Evolutionary conservation across 2,888 invertebrate species (phyloP), one percentile per base, ranked within the genome.

Genomic region (Drosophila pegasa): DNA sequence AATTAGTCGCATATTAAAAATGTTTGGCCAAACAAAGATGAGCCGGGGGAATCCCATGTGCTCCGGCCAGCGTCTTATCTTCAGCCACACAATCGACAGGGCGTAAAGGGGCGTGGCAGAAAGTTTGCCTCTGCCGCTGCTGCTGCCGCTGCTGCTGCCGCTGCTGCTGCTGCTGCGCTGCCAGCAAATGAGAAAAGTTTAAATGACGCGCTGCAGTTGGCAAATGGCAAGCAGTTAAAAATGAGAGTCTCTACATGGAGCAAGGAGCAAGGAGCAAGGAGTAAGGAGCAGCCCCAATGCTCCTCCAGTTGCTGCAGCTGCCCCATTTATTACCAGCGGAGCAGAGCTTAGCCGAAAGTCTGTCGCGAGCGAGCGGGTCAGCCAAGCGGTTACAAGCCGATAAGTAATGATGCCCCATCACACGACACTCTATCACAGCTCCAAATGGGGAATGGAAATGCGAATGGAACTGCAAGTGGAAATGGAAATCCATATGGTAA

Each of bases 1-100:
- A 85, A 85, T 88, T 87, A 88, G 87, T 87, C 73, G 80, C 85
- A 87, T 88, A 85, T 85, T 87, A 87, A 88, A 88, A 87, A 87
- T 88, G 77, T 75, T 79, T 88, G 74, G 75, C 66, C 87, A 87
- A 88, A 84, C 85, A 85, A 87, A 71, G 87, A 76, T 73, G 57
- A 71, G 65, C 69, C 59, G 58, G 16, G 16, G 16, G 12, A 12
- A 25, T 37, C n/a, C 40, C 48, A 40, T 41, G 40, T 62, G 47
- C 18, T 47, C n/a, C 9, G 38, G 31, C 61, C 58, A 37, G 35
- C 31, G 20, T 31, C 58, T 56, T 50, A 60, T 50, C 47, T 51
- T 22, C 14, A 1, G 27, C 25, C 14, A 33, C 48, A 31, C 48
- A 31, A 50, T n/a, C 22, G 22, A 35, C n/a, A 14, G 25, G 35